Base-by-base conservation (phyloP, 2,113 vertebrate species). In the Raphicerus campestris region DNA sequence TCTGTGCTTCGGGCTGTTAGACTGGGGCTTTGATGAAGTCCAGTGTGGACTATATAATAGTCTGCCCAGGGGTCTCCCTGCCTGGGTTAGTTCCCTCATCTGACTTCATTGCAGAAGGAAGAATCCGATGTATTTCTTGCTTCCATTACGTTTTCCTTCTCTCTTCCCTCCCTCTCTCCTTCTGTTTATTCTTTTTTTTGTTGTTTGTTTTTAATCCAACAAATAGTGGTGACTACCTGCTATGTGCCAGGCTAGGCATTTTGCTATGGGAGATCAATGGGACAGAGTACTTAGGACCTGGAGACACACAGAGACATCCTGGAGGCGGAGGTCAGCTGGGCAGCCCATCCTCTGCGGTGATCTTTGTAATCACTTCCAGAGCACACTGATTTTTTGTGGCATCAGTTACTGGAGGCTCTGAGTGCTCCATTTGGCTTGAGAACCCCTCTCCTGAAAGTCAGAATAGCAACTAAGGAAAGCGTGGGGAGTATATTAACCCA, bases 401-500 rank as follows among this genome's bases (percentile, higher is more conserved):
- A 22, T 82, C n/a, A 88, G 84, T 56, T 77, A 20, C 51, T n/a
- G 30, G 35, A 88, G 30, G 28, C 58, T 85, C 58, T 53, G 24
- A 32, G 53, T 58, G 55, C 77, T 80, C 82, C 88, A 9, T 86
- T 84, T 92, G 85, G 39, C 91, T 97, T 51, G 53, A 93, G 87
- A 92, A 77, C n/a, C 19, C 75, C 53, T 96, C 88, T 97, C 42
- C 55, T 10, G 11, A 90, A 87, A 95, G 60, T 90, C 81, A 94
- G 85, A 80, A 81, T 55, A 60, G 75, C 85, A 82, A 86, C 90
- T 85, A 95, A 90, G 49, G 26, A 82, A 45, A 88, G 15, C 1
- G 5, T 70, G 86, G 63, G 61, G 84, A 58, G 66, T n/a, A 2
- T 30, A 35, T 51, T 92, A 88, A 91, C 94, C 88, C 80, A 93